These are phyloP conservation scores for Lathronympha strigana DNA, from an alignment of 2,888 invertebrate genomes.

Conservation along the genomic window DNA sequence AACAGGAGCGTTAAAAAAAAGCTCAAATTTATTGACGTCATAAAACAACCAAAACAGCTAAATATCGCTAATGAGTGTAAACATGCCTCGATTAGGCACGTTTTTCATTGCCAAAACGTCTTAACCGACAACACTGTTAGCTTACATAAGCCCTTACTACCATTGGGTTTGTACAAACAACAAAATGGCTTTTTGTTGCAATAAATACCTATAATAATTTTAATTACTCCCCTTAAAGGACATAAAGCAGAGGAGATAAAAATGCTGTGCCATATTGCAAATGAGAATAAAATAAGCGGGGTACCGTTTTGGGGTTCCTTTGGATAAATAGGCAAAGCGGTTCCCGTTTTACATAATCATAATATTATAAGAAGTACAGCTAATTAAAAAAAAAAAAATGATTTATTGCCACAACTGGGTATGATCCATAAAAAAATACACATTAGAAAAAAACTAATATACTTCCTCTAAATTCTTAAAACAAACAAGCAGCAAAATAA, in stretches of 20 bases:
- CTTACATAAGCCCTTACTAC: constrained; percentile 2
- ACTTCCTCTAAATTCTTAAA: too few relatives aligned
- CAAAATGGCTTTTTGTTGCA: constrained; percentile 75
- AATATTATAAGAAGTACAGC: background rate
- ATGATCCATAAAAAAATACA: too few relatives aligned
- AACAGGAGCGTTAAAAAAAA: constrained; percentile 33
- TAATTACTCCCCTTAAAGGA: constrained; percentile 78
- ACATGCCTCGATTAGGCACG: constrained; percentile 77
- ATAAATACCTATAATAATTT: constrained; percentile 84
- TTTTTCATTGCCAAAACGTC: background rate
- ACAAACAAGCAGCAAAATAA: too few relatives aligned
- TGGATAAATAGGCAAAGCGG: background rate
- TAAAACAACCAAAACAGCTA: constrained; percentile 77
- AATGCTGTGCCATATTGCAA: constrained; percentile 74
- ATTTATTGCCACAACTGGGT: too few relatives aligned
- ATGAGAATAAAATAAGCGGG: constrained; percentile 66
- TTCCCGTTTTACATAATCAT: background rate
- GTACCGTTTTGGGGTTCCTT: constrained; percentile 19
- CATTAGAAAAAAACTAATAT: too few relatives aligned
- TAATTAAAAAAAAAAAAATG: too few relatives aligned
- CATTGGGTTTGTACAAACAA: constrained; percentile 63
- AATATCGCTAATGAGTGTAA: constrained; percentile 84
- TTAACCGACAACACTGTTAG: background rate
- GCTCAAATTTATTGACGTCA: constrained; percentile 74
- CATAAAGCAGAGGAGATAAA: constrained; percentile 79